Conservation (phyloP, 1,140 invertebrate genomes). For the Drosophila tristis region DNA sequence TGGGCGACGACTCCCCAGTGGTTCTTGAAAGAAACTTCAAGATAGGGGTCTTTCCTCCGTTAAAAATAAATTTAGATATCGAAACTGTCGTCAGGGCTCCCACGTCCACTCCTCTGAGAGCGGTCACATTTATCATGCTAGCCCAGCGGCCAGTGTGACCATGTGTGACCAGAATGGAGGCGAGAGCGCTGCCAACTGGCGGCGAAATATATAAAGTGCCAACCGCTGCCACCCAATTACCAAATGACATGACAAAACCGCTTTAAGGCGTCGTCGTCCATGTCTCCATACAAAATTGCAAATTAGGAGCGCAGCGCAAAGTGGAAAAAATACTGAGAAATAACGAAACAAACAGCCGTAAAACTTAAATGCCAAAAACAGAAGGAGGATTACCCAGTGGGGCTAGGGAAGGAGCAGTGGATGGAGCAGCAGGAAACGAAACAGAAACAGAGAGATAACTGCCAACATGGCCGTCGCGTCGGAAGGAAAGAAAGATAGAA, state of each 20-base stretch:
- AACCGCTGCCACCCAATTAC: constrained; percentile 84
- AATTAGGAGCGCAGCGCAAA: constrained; percentile 73
- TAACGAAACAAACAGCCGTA: constrained; percentile 71
- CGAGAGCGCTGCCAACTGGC: constrained; percentile 58
- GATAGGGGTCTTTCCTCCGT: not conserved
- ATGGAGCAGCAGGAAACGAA: constrained; percentile 35
- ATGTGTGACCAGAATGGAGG: constrained; percentile 33
- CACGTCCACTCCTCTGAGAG: not conserved
- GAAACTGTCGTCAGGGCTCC: constrained; percentile 11
- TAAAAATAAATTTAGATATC: constrained; percentile 12
- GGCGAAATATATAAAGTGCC: constrained; percentile 81
- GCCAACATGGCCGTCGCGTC: constrained; percentile 56
- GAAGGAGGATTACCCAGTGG: constrained; percentile 34
- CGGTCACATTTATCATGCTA: constrained; percentile 8
- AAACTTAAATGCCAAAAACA: constrained; percentile 61
- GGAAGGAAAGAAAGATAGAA: constrained; percentile 10
- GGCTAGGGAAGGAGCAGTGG: not conserved
- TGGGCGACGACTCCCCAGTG: constrained; percentile 18
- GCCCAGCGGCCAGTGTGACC: constrained; percentile 45
- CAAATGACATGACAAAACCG: constrained; percentile 84
- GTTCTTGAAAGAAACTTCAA: too few species aligned
- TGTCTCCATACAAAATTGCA: constrained; percentile 80
- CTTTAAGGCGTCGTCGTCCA: constrained; percentile 71
- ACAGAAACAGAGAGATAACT: constrained; percentile 72
- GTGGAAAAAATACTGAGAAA: constrained; percentile 40